phyloP scores from a whole-genome alignment of 2,113 vertebrate species.

The Alectura lathami region DNA sequence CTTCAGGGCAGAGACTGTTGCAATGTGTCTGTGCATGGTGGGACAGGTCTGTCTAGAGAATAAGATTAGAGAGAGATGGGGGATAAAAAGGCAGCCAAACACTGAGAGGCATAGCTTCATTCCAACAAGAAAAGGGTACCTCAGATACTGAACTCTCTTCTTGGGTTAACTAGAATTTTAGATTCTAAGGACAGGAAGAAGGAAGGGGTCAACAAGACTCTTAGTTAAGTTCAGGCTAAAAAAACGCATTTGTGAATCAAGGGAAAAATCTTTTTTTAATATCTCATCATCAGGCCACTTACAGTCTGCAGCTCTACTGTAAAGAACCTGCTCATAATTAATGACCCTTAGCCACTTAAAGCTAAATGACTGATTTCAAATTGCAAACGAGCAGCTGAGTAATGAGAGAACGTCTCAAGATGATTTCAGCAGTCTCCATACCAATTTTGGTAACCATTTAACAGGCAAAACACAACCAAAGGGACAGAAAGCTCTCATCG shows the following conservation, averaged over 20 bases:
- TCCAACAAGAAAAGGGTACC: not conserved
- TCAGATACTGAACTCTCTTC: not conserved
- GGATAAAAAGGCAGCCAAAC: not conserved
- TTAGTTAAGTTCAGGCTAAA: not conserved
- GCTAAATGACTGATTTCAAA: constrained; percentile 21
- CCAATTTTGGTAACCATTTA: not conserved
- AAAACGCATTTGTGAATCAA: not conserved
- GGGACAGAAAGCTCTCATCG: not conserved
- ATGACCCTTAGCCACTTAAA: constrained; percentile 15
- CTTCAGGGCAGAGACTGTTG: not conserved
- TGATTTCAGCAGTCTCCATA: not conserved
- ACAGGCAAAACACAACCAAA: not conserved
- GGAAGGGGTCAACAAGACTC: not conserved
- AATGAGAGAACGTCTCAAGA: not conserved
- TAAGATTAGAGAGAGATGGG: not conserved
- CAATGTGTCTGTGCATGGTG: not conserved
- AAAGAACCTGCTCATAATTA: constrained; percentile 33
- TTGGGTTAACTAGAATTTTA: not conserved
- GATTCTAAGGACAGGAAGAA: not conserved
- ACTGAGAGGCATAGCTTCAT: not conserved
- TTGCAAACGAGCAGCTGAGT: not conserved
- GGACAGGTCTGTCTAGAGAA: not conserved
- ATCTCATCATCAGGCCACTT: not conserved
- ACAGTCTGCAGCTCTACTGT: not conserved
- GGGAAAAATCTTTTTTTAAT: not conserved